Evolutionary conservation across 2,888 invertebrate species (phyloP).

Genomic region (Eledona agricola): DNA sequence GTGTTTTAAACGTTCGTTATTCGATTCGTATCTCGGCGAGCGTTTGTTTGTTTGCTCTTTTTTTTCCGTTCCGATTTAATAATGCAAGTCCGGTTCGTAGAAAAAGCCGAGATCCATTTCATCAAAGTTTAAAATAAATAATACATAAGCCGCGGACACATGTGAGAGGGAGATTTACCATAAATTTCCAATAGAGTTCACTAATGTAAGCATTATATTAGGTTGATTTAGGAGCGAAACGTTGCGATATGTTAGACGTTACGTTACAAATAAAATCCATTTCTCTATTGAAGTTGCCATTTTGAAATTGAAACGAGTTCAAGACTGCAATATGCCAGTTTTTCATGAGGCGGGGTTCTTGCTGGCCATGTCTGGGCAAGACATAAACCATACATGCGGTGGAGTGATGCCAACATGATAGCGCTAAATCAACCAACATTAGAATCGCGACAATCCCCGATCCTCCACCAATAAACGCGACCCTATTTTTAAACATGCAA

Average conservation of each 20-base stretch:
- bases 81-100: slow-evolving; percentile 1
- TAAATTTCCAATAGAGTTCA: slow-evolving; percentile 48
- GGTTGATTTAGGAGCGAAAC: slow-evolving; percentile 52
- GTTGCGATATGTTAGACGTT: slow-evolving; percentile 47
- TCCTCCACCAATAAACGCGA: no score
- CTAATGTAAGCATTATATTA: slow-evolving; percentile 56
- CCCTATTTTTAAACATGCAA: slow-evolving; percentile 6
- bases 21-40: slow-evolving; percentile 2
- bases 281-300: slow-evolving; percentile 54
- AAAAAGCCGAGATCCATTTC: slow-evolving; percentile 8
- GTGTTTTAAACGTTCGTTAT: slow-evolving; percentile 22
- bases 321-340: slow-evolving; percentile 53
- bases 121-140: slow-evolving; percentile 37
- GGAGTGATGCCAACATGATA: slow-evolving; percentile 55
- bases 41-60: background rate
- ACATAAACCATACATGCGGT: slow-evolving; percentile 52
- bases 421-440: slow-evolving; percentile 39
- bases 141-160: slow-evolving; percentile 33
- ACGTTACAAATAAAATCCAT: slow-evolving; percentile 51
- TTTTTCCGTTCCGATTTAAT: slow-evolving; percentile 18
- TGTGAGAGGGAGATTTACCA: slow-evolving; percentile 35
- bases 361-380: slow-evolving; percentile 49
- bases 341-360: slow-evolving; percentile 52
- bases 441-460: no score
- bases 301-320: slow-evolving; percentile 56